Conservation (phyloP, 2,113 vertebrate species). For the Pseudopodoces humilis region DNA sequence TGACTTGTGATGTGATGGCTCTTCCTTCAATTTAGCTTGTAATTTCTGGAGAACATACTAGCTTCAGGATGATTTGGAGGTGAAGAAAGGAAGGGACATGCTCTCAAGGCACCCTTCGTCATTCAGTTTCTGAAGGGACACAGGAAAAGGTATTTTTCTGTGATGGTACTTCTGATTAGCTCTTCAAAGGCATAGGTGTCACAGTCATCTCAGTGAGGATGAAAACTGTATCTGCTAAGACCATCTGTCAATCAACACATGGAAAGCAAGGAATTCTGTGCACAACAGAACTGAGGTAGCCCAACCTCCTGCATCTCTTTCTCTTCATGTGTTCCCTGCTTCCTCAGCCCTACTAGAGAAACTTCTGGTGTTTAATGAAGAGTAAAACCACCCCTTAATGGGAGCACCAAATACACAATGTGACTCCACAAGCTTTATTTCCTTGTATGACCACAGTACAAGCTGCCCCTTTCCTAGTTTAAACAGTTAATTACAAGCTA, state of each 20-base stretch:
- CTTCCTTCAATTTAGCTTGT: background rate
- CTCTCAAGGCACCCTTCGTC: background rate
- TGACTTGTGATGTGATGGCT: background rate
- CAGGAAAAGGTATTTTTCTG: background rate
- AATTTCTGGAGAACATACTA: background rate
- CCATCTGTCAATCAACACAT: background rate
- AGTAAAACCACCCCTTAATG: background rate
- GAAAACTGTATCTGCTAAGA: background rate
- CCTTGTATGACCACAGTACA: accelerated
- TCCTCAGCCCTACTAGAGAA: background rate
- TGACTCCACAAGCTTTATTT: background rate
- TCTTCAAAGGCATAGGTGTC: background rate
- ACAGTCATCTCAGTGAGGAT: background rate
- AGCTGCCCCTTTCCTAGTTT: background rate
- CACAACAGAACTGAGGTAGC: background rate
- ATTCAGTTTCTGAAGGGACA: background rate
- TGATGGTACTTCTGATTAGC: background rate
- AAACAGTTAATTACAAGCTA: background rate
- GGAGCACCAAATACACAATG: background rate
- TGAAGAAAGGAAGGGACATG: background rate
- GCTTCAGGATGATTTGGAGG: background rate
- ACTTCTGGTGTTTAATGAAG: background rate
- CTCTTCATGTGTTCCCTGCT: background rate
- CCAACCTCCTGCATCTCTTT: background rate
- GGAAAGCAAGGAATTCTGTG: background rate